These are phyloP conservation scores for Carassius auratus DNA, from an alignment of 2,113 vertebrate genomes.

Conservation along the genomic window DNA sequence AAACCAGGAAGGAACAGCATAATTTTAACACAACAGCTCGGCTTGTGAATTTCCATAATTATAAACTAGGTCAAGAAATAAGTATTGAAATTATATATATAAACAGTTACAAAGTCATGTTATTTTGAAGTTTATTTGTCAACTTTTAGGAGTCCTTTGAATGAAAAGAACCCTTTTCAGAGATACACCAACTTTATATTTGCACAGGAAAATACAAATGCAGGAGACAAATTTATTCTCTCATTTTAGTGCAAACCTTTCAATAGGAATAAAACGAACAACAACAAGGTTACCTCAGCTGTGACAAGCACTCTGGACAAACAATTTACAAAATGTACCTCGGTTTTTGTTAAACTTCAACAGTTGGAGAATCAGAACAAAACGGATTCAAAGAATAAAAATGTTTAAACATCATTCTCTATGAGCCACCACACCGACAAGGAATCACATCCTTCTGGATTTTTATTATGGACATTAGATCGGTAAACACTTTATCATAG, in stretches of 20 bases:
- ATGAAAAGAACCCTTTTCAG: background rate
- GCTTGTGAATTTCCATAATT: background rate
- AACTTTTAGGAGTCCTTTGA: background rate
- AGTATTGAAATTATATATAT: background rate
- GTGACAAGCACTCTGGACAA: conserved; percentile 16
- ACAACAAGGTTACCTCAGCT: conserved; percentile 8
- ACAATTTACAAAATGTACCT: conserved; percentile 2
- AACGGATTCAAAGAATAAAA: background rate
- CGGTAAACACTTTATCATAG: background rate
- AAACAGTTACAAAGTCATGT: background rate
- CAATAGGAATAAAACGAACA: conserved; percentile 5
- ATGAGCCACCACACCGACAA: background rate
- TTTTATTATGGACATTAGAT: background rate
- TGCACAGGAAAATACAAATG: conserved; percentile 31
- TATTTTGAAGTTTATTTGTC: conserved; percentile 31
- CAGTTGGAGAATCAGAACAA: conserved; percentile 8
- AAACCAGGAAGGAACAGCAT: too few relatives aligned
- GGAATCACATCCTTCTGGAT: conserved; percentile 10
- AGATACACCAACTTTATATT: conserved; percentile 12
- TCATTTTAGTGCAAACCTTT: conserved; percentile 37
- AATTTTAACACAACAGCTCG: background rate
- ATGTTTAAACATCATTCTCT: background rate
- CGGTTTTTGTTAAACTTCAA: background rate
- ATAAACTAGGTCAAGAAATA: background rate
- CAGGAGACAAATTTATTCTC: background rate